A percentile compares a stretch with the other conserved stretches of the same genome.
These are phyloP conservation scores for Shargacucullia verbasci DNA, from an alignment of 2,888 invertebrate species.

Conservation along the genomic window DNA sequence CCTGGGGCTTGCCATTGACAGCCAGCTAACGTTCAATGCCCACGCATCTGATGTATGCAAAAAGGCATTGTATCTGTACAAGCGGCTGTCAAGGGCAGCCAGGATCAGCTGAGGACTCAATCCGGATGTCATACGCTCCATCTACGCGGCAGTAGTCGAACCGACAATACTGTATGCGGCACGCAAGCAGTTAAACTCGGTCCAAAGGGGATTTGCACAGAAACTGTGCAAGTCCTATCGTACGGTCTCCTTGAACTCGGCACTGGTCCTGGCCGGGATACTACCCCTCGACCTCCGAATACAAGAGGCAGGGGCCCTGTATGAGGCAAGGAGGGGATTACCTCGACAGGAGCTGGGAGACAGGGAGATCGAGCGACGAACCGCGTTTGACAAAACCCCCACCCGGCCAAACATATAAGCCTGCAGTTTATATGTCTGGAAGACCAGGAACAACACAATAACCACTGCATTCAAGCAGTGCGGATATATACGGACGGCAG, in stretches of 20 bases:
- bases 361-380: neutral
- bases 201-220: neutral
- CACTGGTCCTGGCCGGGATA: neutral
- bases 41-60: too few species aligned
- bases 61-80: slow-evolving; percentile 6
- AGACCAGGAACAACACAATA: too few species aligned
- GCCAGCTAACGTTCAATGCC: too few species aligned
- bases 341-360: neutral
- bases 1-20: too few species aligned
- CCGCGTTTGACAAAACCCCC: neutral
- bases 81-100: slow-evolving; percentile 8
- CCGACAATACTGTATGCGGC: neutral
- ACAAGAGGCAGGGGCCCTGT: neutral
- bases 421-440: too few species aligned
- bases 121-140: slow-evolving; percentile 7
- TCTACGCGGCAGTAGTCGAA: slow-evolving; percentile 6
- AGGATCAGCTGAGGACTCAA: slow-evolving; percentile 14
- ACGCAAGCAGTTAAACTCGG: neutral
- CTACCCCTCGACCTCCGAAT: too few species aligned
- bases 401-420: neutral
- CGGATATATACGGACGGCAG: too few species aligned
- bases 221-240: neutral
- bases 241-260: neutral
- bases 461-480: too few species aligned
- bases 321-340: neutral